Evolutionary conservation across 1,140 invertebrate genomes (phyloP), one percentile per base, ranked within the genome.

Genomic region (Melitaea cinxia): DNA sequence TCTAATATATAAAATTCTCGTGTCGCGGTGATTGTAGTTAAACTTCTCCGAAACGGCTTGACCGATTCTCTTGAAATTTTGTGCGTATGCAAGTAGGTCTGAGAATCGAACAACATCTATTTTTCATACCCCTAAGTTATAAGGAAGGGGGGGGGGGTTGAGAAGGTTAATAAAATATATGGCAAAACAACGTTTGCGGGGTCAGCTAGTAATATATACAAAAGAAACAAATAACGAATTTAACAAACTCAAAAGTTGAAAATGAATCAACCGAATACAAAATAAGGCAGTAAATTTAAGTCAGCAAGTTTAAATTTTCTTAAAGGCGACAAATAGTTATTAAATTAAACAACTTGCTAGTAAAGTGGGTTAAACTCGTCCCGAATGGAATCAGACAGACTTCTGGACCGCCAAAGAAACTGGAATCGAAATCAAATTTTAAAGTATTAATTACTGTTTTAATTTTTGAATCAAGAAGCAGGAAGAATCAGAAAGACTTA

Each of bases 301-400:
- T 52, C 62, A 23, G 55, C 26, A n/a, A n/a, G n/a, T n/a, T n/a
- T 67, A 64, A 72, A 72, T 72, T 72, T 68, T 72, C 65, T 68
- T 68, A 60, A 26, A 28, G 54, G 63, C 65, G 52, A 64, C 57
- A 53, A 61, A 64, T 68, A 68, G 64, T 77, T 74, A 77, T 73
- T 72, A 70, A 76, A 73, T 76, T 73, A 76, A 65, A 55, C 21
- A 73, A 73, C 68, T 66, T 73, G 65, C 52, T 33, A 37, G 30
- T 59, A 53, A 70, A 76, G 67, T 73, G 63, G 68, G 70, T 65
- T 70, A 70, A 68, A 75, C 65, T 75, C 39, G 54, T 59, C 47
- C 57, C 60, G 56, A 64, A 60, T 64, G 26, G 52, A 72, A 55
- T 68, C 65, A 72, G 65, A 72, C 53, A 72, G 47, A 57, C 60